Percentiles rank a stretch among this genome's conserved stretches.
phyloP scores from a whole-genome alignment of 2,888 invertebrate genomes.

The Brachyopa scutellaris region DNA sequence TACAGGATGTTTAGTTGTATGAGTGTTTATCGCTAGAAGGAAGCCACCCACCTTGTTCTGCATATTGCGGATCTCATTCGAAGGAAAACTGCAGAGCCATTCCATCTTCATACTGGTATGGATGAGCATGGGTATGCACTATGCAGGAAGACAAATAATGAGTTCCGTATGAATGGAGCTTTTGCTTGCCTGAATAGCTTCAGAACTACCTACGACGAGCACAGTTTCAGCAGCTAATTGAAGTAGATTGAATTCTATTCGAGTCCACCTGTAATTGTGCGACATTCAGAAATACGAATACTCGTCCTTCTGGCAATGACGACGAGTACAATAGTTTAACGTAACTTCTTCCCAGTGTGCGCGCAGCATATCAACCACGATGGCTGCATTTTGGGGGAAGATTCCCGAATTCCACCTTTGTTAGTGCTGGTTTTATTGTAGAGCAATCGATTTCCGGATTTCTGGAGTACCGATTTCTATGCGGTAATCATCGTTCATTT shows the following conservation, averaged over 20 bases:
- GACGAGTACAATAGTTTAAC: background rate
- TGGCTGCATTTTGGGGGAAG: background rate
- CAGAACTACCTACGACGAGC: constrained; percentile 45
- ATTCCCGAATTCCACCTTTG: constrained; percentile 14
- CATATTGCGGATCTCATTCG: too few relatives aligned
- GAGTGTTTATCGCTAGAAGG: constrained; percentile 5
- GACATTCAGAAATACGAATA: constrained; percentile 23
- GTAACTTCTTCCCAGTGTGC: background rate
- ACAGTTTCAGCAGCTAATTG: constrained; percentile 62
- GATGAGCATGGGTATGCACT: too few relatives aligned
- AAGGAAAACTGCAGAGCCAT: too few relatives aligned
- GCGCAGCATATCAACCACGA: background rate
- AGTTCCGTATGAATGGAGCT: constrained; percentile 24
- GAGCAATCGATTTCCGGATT: constrained; percentile 40
- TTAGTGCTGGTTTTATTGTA: constrained; percentile 29
- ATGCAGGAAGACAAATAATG: background rate
- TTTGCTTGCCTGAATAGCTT: constrained; percentile 21
- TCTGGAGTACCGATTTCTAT: too few relatives aligned
- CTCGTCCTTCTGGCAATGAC: background rate
- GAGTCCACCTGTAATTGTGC: constrained; percentile 46
- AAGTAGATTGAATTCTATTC: constrained; percentile 64
- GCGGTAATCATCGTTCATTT: background rate
- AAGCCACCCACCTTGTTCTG: too few relatives aligned
- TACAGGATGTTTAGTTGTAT: background rate
- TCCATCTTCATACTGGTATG: constrained; percentile 13